phyloP scores from a whole-genome alignment of 2,113 vertebrate genomes.

The Romanogobio albipinnatus region DNA sequence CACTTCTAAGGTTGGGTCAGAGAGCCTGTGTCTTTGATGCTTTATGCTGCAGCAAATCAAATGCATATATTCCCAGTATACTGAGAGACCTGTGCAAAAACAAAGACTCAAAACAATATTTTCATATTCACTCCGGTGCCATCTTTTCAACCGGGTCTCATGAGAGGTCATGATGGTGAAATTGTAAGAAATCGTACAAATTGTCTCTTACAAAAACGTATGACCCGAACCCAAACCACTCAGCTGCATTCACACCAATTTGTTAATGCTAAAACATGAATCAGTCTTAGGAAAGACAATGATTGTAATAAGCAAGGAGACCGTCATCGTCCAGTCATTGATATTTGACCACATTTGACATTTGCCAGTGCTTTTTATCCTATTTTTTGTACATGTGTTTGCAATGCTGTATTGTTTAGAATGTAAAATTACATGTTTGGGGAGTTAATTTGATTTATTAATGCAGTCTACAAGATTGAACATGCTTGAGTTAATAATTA shows the following conservation, averaged over 20 bases:
- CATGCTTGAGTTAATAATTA: constrained; percentile 16
- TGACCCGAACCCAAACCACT: not conserved
- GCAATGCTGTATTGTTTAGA: not conserved
- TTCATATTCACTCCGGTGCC: not conserved
- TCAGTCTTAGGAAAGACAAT: not conserved
- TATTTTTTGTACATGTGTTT: not conserved
- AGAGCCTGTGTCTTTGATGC: constrained; percentile 12
- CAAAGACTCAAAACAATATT: not conserved
- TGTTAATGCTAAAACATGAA: not conserved
- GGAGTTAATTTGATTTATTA: not conserved
- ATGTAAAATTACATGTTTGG: not conserved
- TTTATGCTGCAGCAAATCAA: constrained; percentile 12
- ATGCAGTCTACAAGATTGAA: not conserved
- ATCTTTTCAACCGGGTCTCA: not conserved
- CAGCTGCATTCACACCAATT: not conserved
- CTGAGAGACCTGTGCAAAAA: not conserved
- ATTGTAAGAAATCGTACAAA: constrained; percentile 6
- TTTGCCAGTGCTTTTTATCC: not conserved
- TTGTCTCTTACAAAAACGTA: not conserved
- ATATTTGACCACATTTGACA: not conserved
- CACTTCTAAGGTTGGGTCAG: constrained; percentile 2
- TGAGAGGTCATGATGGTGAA: constrained; percentile 6
- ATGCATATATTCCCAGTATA: constrained; percentile 17
- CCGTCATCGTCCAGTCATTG: not conserved
- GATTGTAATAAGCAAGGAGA: not conserved